Percentiles rank a stretch among this genome's conserved stretches.
Conservation (phyloP, 2,113 vertebrate species). For the Sakesphorus luctuosus region DNA sequence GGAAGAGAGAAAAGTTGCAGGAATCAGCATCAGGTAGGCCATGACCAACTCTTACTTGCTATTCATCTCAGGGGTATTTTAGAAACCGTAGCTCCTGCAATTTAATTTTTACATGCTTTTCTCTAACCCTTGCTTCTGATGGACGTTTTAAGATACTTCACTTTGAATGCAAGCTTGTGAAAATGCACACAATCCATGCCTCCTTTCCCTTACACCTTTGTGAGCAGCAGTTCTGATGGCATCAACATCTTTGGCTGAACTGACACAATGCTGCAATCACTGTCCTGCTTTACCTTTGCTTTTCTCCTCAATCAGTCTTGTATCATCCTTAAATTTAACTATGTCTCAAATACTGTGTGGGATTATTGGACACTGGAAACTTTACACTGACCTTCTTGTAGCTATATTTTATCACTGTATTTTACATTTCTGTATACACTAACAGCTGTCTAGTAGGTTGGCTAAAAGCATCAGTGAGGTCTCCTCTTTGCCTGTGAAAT, state of each 20-base stretch:
- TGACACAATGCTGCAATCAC: background rate
- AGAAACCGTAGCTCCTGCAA: background rate
- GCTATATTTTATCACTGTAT: background rate
- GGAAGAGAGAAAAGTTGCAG: slow-evolving; percentile 99
- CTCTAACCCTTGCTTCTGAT: slow-evolving; percentile 1
- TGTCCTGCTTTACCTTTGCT: slow-evolving; percentile 9
- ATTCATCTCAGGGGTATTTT: background rate
- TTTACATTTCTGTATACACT: background rate
- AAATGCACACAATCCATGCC: background rate
- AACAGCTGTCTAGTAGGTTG: slow-evolving; percentile 48
- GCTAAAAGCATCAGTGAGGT: slow-evolving; percentile 67
- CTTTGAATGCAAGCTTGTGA: slow-evolving; percentile 1
- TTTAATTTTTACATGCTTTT: background rate
- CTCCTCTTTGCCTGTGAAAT: slow-evolving; percentile 30
- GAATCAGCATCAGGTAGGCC: slow-evolving; percentile 92
- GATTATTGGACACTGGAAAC: background rate
- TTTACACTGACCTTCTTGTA: background rate
- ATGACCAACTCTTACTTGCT: background rate
- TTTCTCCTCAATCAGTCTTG: background rate
- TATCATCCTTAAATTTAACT: background rate
- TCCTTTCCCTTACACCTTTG: background rate
- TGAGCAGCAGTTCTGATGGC: background rate
- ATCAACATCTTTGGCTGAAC: slow-evolving; percentile 4
- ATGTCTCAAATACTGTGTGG: background rate
- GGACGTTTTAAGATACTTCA: background rate